These are phyloP conservation scores for Eilema sororculum DNA, from an alignment of 2,888 invertebrate genomes.

Conservation along the genomic window DNA sequence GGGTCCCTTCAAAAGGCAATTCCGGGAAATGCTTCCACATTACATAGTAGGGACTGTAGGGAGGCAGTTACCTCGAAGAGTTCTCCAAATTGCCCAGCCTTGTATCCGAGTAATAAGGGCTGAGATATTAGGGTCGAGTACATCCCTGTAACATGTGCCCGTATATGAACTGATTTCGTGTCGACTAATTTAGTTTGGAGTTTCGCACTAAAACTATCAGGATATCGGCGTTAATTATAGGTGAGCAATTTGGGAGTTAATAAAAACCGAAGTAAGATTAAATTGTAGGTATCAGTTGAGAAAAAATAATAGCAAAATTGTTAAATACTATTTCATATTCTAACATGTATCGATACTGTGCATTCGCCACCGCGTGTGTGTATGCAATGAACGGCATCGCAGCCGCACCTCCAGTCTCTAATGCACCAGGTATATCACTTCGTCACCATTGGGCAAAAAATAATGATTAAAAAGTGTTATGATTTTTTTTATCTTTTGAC, in stretches of 20 bases:
- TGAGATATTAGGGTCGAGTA: conserved; percentile 64
- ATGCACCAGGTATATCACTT: too few relatives aligned
- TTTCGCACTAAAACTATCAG: conserved; percentile 38
- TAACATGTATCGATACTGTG: too few relatives aligned
- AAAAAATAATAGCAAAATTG: too few relatives aligned
- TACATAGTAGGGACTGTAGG: conserved; percentile 53
- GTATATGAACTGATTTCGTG: conserved; percentile 38
- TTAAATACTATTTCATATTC: too few relatives aligned
- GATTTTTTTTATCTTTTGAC: too few relatives aligned
- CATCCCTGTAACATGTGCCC: conserved; percentile 55
- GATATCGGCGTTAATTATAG: conserved; percentile 15
- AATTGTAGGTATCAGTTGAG: too few relatives aligned
- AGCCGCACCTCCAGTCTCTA: too few relatives aligned
- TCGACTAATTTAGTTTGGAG: conserved; percentile 35
- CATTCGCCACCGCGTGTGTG: too few relatives aligned
- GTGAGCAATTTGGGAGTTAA: background rate
- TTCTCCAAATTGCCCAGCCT: conserved; percentile 47
- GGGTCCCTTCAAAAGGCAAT: conserved; percentile 57
- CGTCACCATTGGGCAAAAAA: too few relatives aligned
- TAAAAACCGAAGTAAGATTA: background rate
- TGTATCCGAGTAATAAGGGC: conserved; percentile 54
- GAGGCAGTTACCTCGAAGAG: conserved; percentile 56
- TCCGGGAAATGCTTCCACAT: conserved; percentile 50
- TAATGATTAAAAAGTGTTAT: too few relatives aligned
- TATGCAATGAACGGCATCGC: too few relatives aligned